These are phyloP conservation scores for Proisotoma minuta DNA, from an alignment of 2,888 invertebrate species.

Conservation along the genomic window DNA sequence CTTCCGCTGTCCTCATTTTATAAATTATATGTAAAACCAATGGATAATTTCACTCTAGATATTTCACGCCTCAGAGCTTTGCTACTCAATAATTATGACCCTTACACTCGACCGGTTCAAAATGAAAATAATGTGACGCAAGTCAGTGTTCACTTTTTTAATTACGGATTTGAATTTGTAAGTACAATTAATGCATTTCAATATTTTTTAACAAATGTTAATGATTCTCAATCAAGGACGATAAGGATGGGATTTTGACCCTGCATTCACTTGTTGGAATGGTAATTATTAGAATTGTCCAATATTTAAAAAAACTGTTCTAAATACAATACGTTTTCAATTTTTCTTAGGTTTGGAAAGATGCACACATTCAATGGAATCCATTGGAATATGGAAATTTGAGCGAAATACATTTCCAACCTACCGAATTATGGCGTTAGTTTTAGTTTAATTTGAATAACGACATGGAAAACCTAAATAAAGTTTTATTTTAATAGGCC, in stretches of 20 bases:
- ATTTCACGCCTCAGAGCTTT: slow-evolving; percentile 22
- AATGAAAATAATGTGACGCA: slow-evolving; percentile 9
- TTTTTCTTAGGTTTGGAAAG: slow-evolving; percentile 26
- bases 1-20: neutral
- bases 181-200: neutral
- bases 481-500: too few relatives aligned
- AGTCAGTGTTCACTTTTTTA: slow-evolving; percentile 14
- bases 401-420: slow-evolving; percentile 15
- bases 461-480: too few relatives aligned
- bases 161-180: slow-evolving; percentile 23
- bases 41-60: slow-evolving; percentile 7
- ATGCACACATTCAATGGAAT: slow-evolving; percentile 30
- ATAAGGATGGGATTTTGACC: slow-evolving; percentile 10
- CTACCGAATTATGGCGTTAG: slow-evolving; percentile 26
- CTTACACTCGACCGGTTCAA: slow-evolving; percentile 20
- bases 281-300: slow-evolving; percentile 17
- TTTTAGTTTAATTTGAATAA: too few relatives aligned
- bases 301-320: too few relatives aligned
- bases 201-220: too few relatives aligned
- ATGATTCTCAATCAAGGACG: slow-evolving; percentile 27
- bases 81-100: slow-evolving; percentile 24
- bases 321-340: too few relatives aligned
- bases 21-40: too few relatives aligned
- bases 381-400: slow-evolving; percentile 26
- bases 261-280: slow-evolving; percentile 12